Conservation (phyloP, 2,797 vertebrate species). For the Dendrocincla fuliginosa region DNA sequence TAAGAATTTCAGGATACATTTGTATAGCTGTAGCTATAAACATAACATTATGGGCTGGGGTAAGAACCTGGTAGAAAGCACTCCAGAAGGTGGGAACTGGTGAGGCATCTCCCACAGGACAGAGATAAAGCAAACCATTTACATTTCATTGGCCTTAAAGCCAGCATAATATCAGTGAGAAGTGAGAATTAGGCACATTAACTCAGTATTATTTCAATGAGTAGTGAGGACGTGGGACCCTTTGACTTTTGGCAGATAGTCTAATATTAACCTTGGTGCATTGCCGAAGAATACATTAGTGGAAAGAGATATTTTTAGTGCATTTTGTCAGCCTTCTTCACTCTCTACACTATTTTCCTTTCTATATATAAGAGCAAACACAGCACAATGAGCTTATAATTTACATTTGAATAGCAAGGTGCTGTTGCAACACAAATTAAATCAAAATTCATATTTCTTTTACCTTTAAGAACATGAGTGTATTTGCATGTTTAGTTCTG, state of each 20-base stretch:
- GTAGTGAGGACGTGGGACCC: not conserved
- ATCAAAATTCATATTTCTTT: not conserved
- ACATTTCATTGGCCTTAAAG: not conserved
- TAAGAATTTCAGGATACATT: not conserved
- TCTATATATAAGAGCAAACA: conserved; percentile 3
- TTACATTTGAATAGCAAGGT: not conserved
- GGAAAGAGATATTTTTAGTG: conserved; percentile 14
- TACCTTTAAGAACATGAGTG: not conserved
- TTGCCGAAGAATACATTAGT: conserved; percentile 21
- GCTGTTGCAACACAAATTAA: not conserved
- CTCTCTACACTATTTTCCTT: not conserved
- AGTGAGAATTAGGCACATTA: not conserved
- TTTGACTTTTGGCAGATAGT: conserved; percentile 6
- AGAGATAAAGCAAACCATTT: not conserved
- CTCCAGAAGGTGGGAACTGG: not conserved
- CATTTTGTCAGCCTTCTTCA: not conserved
- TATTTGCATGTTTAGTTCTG: not conserved
- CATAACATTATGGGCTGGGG: not conserved
- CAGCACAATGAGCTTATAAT: not conserved
- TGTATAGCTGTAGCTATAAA: not conserved
- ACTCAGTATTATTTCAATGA: not conserved
- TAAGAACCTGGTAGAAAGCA: not conserved
- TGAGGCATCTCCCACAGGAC: not conserved
- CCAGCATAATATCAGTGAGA: not conserved
- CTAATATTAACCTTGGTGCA: not conserved